A percentile compares a stretch with the other conserved stretches of the same genome.
Conservation (phyloP, 2,888 invertebrate genomes). For the Bombylius discolor region DNA sequence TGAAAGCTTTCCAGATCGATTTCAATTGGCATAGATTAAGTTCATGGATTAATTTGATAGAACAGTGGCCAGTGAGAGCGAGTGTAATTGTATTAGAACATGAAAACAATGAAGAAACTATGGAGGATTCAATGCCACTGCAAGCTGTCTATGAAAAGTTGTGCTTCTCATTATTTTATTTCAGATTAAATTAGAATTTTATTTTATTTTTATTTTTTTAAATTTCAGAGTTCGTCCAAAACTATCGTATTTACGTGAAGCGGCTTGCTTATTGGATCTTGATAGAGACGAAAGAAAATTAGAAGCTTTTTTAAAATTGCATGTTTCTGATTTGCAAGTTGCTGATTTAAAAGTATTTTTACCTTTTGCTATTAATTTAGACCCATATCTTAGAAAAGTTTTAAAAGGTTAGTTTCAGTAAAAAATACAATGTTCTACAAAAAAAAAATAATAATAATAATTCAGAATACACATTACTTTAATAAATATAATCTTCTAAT, state of each 20-base stretch:
- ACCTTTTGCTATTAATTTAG: conserved; percentile 95
- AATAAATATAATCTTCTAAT: background rate
- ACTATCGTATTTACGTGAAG: conserved; percentile 72
- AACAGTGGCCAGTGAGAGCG: conserved; percentile 96
- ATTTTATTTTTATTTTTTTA: background rate
- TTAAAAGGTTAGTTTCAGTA: conserved; percentile 63
- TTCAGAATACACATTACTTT: background rate
- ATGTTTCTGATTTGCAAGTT: conserved; percentile 69
- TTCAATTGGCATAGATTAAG: conserved; percentile 98
- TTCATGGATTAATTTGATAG: conserved; percentile 96
- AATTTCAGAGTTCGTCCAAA: conserved; percentile 60
- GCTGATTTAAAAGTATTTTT: conserved; percentile 88
- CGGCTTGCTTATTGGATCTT: conserved; percentile 77
- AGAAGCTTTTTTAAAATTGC: conserved; percentile 82
- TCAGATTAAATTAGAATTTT: background rate
- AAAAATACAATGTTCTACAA: no score
- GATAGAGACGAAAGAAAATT: conserved; percentile 92
- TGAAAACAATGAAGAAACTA: conserved; percentile 73
- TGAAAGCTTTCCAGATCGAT: conserved; percentile 97
- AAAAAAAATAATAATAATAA: background rate
- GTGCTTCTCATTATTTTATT: background rate
- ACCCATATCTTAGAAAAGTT: conserved; percentile 93
- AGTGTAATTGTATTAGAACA: conserved; percentile 95
- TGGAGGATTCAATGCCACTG: conserved; percentile 75
- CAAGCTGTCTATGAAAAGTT: conserved; percentile 89